Percentiles rank a stretch among this genome's conserved stretches.
Conservation (phyloP, 2,797 vertebrate species). For the Triplophysa bombifrons region DNA sequence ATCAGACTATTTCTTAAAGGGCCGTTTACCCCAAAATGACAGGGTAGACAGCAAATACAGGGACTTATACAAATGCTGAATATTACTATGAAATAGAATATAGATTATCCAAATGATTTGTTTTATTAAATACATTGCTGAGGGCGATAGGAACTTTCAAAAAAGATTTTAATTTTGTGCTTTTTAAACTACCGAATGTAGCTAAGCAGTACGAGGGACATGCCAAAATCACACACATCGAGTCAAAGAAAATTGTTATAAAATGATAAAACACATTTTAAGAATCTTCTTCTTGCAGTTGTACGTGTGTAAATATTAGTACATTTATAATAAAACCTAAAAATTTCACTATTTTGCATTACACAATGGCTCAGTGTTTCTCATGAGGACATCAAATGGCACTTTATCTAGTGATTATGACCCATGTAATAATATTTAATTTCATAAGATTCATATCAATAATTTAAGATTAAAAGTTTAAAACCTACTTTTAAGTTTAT, state of each 20-base stretch:
- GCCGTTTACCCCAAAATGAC: background rate
- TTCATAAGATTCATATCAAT: too few relatives aligned
- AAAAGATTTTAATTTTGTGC: background rate
- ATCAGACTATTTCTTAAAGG: background rate
- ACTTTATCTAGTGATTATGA: too few relatives aligned
- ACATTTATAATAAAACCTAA: background rate
- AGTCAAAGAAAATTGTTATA: background rate
- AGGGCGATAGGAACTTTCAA: background rate
- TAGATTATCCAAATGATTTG: background rate
- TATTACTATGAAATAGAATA: too few relatives aligned
- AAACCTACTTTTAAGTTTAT: too few relatives aligned
- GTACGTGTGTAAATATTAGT: background rate
- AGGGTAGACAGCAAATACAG: background rate
- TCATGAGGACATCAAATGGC: background rate
- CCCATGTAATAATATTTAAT: too few relatives aligned
- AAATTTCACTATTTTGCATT: background rate
- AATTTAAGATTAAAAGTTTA: too few relatives aligned
- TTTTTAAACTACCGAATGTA: background rate
- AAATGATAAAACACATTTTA: conserved; percentile 3
- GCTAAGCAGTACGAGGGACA: background rate
- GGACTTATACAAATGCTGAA: background rate
- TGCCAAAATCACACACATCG: background rate
- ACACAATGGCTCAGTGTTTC: background rate
- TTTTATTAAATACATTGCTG: background rate
- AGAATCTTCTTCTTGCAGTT: background rate